Conservation (phyloP, 2,888 invertebrate species). For the Eulithis prunata region DNA sequence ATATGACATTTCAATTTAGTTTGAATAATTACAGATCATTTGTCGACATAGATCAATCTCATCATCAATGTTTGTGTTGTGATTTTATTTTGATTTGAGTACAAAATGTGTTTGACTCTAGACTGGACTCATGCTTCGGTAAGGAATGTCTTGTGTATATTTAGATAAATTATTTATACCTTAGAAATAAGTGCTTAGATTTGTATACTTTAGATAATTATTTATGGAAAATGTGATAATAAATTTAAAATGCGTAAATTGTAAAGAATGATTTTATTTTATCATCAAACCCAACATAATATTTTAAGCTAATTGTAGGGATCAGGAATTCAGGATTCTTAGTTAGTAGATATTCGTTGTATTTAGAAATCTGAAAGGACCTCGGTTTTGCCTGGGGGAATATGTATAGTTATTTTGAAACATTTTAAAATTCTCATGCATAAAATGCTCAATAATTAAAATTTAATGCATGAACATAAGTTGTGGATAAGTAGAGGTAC, state of each 20-base stretch:
- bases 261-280: constrained; percentile 15
- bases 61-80: constrained; percentile 36
- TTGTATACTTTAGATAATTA: constrained; percentile 70
- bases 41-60: constrained; percentile 47
- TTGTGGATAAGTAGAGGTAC: too few relatives aligned
- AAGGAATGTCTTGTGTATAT: constrained; percentile 56
- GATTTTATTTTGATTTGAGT: constrained; percentile 53
- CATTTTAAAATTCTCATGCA: too few relatives aligned
- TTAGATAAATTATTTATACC: constrained; percentile 75
- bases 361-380: too few relatives aligned
- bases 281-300: too few relatives aligned
- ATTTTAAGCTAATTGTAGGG: too few relatives aligned
- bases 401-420: too few relatives aligned
- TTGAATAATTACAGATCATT: constrained; percentile 43
- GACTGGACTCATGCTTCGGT: constrained; percentile 46
- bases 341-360: too few relatives aligned
- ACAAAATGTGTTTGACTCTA: constrained; percentile 51
- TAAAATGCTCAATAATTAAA: too few relatives aligned
- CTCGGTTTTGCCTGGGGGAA: too few relatives aligned
- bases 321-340: too few relatives aligned
- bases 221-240: constrained; percentile 83
- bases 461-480: too few relatives aligned
- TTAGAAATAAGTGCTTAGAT: constrained; percentile 71
- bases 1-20: constrained; percentile 64
- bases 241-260: constrained; percentile 62